Evolutionary conservation across 2,113 vertebrate genomes (phyloP), one percentile per base, ranked within the genome.

Genomic region (Gavialis gangeticus): DNA sequence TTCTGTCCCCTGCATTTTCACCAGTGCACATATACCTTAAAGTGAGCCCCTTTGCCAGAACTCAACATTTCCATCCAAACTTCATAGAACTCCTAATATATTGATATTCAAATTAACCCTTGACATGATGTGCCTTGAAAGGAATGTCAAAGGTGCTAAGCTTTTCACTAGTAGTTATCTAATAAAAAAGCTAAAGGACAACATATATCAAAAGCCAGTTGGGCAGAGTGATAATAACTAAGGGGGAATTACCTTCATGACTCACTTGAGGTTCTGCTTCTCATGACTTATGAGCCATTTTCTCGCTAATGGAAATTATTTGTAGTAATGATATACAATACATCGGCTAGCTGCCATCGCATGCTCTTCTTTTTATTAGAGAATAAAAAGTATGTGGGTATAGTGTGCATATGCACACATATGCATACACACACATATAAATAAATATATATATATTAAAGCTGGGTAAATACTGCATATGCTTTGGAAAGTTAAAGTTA

Each of bases 201-300:
- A n/a, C 55, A 84, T 87, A 81, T 78, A 91, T 92, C 86, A 97
- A 93, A 95, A 60, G 1, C 54, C 62, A 93, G 4, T 90, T 89
- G 80, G 77, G 37, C 66, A 91, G 37, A 86, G 19, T 69, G 75
- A 66, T 58, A 90, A 94, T 91, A 95, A 90, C 84, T 89, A 89
- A 89, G 67, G 16, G 30, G 22, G 88, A 97, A 93, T 94, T 94
- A 79, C 63, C 91, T 75, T 94, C 55, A 89, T 92, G 76, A 90
- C 34, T 96, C 73, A 67, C 12, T 83, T 90, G 90, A 96, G 84
- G 64, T 90, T 93, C 77, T 91, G 34, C 54, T 8, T 86, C 85
- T 83, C 63, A 69, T 90, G 84, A 97, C 77, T 85, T 88, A 95
- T 22, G 37, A 91, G 79, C 56, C 55, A 91, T 24, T 92, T 94